Base-by-base conservation (phyloP, 2,888 invertebrate genomes). In the Hecatera dysodea region DNA sequence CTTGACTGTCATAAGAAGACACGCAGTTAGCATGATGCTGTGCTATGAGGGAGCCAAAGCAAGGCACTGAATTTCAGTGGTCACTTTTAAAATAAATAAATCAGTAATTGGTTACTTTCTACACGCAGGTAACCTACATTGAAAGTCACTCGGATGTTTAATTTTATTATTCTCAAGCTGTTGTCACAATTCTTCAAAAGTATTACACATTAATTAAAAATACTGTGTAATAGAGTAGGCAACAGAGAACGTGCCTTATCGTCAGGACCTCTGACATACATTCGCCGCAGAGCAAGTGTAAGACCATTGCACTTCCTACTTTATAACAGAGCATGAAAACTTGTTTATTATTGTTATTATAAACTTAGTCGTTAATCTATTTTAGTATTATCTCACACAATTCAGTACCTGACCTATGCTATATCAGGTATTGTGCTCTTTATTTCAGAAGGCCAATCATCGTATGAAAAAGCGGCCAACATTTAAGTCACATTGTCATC, bases 171-270 rank as follows among this genome's bases (percentile, higher is more conserved):
- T 44, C 57, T 52, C 29, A 50, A 61, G 42, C 24, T n/a, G 15
- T 42, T 74, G 56, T 75, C 52, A 53, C 24, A 53, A 53, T 66
- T 65, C 0, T 60, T 27, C 55, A 33, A 53, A 29, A 67, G 22
- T 48, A 67, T 46, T 29, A 55, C 57, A 44, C 67, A 84, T 71
- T 83, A 83, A 85, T 83, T 83, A 83, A 84, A 83, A 84, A 76
- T 78, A 76, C 59, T 87, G 80, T 84, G 75, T 84, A 81, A 85
- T 82, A 85, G 84, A 84, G 86, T 87, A 82, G 79, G 88, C 87
- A 89, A 88, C 85, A 88, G 83, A 88, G 88, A 88, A 90, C 94
- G 93, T 94, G 94, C 94, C 93, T 94, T 94, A 94, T 94, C 94
- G 75, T 81, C 82, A 75, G 83, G 91, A 92, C 92, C 93, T 92